Base-by-base conservation (phyloP, 1,140 invertebrate genomes). In the Zaprionus africanus region DNA sequence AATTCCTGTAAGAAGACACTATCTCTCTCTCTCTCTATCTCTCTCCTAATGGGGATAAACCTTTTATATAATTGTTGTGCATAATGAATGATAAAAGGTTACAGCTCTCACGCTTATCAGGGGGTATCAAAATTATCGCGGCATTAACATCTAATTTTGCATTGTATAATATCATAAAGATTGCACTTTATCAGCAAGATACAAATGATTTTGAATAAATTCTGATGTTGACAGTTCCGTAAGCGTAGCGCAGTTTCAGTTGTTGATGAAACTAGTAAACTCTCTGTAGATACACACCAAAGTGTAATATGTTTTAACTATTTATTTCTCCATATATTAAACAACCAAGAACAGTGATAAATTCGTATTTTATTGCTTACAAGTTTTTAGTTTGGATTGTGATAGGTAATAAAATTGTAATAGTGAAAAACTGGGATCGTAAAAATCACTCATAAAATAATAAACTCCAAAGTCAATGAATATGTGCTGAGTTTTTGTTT, bases 121-220 rank as follows among this genome's bases (percentile, higher is more conserved):
- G 3, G 3, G 26, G 7, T 43, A 49, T 68, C 38, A 22, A 34
- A 31, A 62, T 60, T 71, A 71, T 70, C 61, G 22, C 67, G 69
- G 22, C 80, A 82, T 83, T 75, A 77, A 75, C 77, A 63, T 68
- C 72, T 69, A 73, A 59, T 62, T 53, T 46, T 60, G 34, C 12
- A 26, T 59, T 59, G 13, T 74, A 57, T 56, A 68, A 49, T 28
- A n/a, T 15, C 59, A 75, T 61, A 75, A 69, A 70, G 60, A 76
- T 73, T 57, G 26, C 17, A 7, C n/a, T 22, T n/a, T 69, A 58
- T 61, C 64, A 28, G 5, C 5, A 13, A 28, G 22, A 49, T 56
- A 61, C 13, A 15, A 26, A 28, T 31, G 22, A n/a, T 31, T 31
- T 34, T 22, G 15, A 22, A 38, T 61, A 13, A 51, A 19, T 51